Conservation (phyloP, 2,113 vertebrate species). For the Brachyhypopomus gauderio region DNA sequence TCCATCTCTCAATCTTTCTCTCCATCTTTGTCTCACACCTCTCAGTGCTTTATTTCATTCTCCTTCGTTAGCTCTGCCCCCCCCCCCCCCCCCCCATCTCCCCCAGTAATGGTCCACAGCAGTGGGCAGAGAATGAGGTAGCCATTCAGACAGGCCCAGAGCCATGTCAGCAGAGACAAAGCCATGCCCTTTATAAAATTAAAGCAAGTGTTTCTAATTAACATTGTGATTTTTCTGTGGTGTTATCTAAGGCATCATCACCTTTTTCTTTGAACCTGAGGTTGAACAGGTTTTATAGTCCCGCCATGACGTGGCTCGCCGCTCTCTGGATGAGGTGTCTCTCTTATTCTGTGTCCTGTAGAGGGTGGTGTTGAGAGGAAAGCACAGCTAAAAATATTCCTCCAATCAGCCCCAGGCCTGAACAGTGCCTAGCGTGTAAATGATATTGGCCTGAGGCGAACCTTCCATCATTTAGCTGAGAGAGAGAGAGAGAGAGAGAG, state of each 20-base stretch:
- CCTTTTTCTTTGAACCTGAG: background rate
- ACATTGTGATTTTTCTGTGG: background rate
- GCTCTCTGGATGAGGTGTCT: background rate
- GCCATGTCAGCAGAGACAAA: slow-evolving; percentile 8
- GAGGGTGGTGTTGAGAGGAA: slow-evolving; percentile 23
- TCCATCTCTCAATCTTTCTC: slow-evolving; percentile 8
- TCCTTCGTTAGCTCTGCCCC: background rate
- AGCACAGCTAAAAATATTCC: slow-evolving; percentile 35
- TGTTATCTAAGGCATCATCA: background rate
- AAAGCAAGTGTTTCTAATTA: slow-evolving; percentile 13
- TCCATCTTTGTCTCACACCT: slow-evolving; percentile 24
- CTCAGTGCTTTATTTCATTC: slow-evolving; percentile 36
- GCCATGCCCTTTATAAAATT: background rate
- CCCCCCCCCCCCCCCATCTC: background rate
- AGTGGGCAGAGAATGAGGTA: slow-evolving; percentile 5
- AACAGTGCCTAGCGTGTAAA: slow-evolving; percentile 44
- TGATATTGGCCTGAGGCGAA: slow-evolving; percentile 46
- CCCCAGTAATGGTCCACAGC: slow-evolving; percentile 41
- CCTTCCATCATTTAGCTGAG: slow-evolving; percentile 43
- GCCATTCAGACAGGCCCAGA: background rate
- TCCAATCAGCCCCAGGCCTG: slow-evolving; percentile 32
- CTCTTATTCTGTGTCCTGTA: slow-evolving; percentile 9
- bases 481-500: slow-evolving; percentile 22
- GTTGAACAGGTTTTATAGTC: background rate
- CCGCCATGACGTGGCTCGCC: background rate